Conservation (phyloP, 2,888 invertebrate genomes). For the Eupithecia vulgata region DNA sequence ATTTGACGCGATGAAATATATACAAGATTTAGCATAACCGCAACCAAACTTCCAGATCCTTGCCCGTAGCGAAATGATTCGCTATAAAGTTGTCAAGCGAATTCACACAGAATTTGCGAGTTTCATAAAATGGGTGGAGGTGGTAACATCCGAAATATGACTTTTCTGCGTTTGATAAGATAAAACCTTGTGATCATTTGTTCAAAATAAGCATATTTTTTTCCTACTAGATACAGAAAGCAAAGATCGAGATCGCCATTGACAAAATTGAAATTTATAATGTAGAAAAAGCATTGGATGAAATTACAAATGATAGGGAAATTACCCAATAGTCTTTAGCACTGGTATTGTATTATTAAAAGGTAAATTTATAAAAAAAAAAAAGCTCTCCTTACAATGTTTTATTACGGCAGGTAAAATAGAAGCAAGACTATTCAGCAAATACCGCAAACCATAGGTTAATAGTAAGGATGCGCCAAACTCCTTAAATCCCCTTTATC, state of each 20-base stretch:
- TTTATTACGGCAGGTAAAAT: conserved; percentile 5
- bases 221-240: too few species aligned
- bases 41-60: conserved; percentile 21
- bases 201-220: not conserved
- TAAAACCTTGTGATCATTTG: not conserved
- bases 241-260: not conserved
- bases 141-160: conserved; percentile 1
- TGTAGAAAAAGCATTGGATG: not conserved
- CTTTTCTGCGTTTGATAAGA: not conserved
- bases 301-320: not conserved
- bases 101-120: not conserved
- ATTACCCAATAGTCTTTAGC: not conserved
- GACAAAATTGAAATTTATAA: not conserved
- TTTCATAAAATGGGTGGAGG: conserved; percentile 1
- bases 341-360: not conserved
- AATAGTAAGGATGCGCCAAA: conserved; percentile 31
- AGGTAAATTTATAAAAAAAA: not conserved
- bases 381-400: not conserved
- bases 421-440: conserved; percentile 13
- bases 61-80: conserved; percentile 24
- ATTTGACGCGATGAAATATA: conserved; percentile 68
- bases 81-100: conserved; percentile 11
- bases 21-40: conserved; percentile 48
- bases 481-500: conserved; percentile 36
- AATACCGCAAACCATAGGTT: conserved; percentile 29